Evolutionary conservation across 2,113 vertebrate genomes (phyloP), one percentile per base, ranked within the genome.

Genomic region (Cebus imitator): DNA sequence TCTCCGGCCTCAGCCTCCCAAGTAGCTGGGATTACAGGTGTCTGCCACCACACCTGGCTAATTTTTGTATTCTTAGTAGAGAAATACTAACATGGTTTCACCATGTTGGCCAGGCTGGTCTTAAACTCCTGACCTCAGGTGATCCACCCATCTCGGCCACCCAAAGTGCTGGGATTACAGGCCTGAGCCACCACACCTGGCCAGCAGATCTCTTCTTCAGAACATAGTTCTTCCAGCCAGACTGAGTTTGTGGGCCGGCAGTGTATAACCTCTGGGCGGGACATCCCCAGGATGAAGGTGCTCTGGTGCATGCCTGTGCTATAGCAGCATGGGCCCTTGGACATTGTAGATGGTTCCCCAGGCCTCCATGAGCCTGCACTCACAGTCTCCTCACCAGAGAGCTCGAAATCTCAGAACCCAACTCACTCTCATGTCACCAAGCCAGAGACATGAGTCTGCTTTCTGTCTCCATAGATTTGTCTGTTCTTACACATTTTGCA

Each of bases 261-360:
- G 11, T 58, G 4, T 45, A 57, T 35, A 78, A 3, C 20, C 79
- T 79, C 18, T 52, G 48, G 30, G 50, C 35, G 12, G 6, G 20
- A n/a, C 10, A 25, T 18, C 35, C 25, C 72, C 66, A 37, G 8
- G 27, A 32, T 52, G 30, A 25, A 11, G 35, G 10, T 20, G 35
- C 55, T 35, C 13, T 12, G 3, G 14, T 10, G 11, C 3, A 0
- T 50, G 55, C 4, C 43, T 23, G 4, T 35, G 6, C 40, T 8
- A 2, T 8, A 45, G 2, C 45, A 35, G 30, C 1, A 0, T 57
- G 35, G 8, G 80, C 68, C 81, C 70, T 12, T 20, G 2, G 25
- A 66, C 43, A 5, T 13, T 21, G 48, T 0, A 27, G 48, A 45
- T 7, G 68, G 82, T 21, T 11, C 14, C n/a, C 45, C 11, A 18